phyloP scores from a whole-genome alignment of 2,797 vertebrate species.

The Myotis planiceps region DNA sequence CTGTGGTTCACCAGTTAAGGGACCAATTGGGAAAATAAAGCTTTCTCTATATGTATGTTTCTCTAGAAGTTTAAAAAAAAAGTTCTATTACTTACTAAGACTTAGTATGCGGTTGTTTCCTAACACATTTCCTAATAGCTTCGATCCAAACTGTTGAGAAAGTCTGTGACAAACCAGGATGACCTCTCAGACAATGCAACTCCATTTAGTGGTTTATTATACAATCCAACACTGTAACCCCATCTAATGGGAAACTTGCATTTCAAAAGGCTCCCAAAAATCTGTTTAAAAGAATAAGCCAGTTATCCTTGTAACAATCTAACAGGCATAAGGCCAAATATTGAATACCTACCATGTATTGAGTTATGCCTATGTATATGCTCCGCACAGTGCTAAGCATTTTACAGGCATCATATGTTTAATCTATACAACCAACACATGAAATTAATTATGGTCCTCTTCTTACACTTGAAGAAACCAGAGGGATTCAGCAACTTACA shows the following conservation, averaged over 20 bases:
- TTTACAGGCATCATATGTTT: background rate
- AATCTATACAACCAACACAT: background rate
- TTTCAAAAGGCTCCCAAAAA: background rate
- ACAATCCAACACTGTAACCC: background rate
- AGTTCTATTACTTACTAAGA: background rate
- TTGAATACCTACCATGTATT: background rate
- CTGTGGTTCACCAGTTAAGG: background rate
- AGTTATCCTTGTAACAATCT: background rate
- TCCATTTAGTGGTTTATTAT: background rate
- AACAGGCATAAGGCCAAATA: background rate
- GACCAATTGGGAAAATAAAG: background rate
- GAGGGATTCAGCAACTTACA: background rate
- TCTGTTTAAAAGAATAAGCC: background rate
- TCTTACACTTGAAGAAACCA: background rate
- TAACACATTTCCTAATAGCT: background rate
- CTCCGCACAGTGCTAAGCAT: background rate
- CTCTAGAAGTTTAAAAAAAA: background rate
- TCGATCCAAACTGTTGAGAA: slow-evolving; percentile 29
- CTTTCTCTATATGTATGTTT: background rate
- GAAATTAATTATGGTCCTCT: background rate
- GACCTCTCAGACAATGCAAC: background rate
- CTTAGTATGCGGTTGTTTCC: background rate
- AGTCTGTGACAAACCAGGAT: background rate
- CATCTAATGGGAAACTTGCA: background rate
- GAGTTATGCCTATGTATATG: background rate